phyloP scores from a whole-genome alignment of 1,140 invertebrate genomes.

The Trichonephila clavipes region DNA sequence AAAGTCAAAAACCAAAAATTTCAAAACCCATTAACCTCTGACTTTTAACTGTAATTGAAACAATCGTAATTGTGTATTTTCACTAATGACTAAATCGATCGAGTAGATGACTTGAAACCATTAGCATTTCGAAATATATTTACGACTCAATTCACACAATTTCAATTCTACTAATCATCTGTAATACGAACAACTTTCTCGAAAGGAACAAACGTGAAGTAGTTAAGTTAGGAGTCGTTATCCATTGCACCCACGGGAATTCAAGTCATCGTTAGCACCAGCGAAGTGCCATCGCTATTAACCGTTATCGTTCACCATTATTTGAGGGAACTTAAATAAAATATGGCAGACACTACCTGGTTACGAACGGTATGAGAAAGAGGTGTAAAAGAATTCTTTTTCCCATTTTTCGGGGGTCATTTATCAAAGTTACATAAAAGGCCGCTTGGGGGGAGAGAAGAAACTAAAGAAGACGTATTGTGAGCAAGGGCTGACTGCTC shows the following conservation, averaged over 20 bases:
- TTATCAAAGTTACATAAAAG: slow-evolving; percentile 9
- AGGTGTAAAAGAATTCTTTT: neutral
- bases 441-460: neutral
- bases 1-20: neutral
- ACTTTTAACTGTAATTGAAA: neutral
- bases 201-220: neutral
- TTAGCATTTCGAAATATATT: neutral
- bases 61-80: neutral
- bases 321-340: slow-evolving; percentile 13
- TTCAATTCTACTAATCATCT: neutral
- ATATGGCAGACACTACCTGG: neutral
- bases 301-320: slow-evolving; percentile 4
- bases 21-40: neutral
- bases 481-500: neutral
- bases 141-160: neutral
- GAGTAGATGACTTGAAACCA: neutral
- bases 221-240: neutral
- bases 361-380: neutral
- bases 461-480: neutral
- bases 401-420: neutral
- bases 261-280: neutral
- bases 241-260: neutral
- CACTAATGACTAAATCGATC: slow-evolving; percentile 7
- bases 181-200: neutral
- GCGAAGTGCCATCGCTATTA: neutral